Conservation (phyloP, 37 sponge, comb jelly and placozoan genomes). For the Agelas oroides region DNA sequence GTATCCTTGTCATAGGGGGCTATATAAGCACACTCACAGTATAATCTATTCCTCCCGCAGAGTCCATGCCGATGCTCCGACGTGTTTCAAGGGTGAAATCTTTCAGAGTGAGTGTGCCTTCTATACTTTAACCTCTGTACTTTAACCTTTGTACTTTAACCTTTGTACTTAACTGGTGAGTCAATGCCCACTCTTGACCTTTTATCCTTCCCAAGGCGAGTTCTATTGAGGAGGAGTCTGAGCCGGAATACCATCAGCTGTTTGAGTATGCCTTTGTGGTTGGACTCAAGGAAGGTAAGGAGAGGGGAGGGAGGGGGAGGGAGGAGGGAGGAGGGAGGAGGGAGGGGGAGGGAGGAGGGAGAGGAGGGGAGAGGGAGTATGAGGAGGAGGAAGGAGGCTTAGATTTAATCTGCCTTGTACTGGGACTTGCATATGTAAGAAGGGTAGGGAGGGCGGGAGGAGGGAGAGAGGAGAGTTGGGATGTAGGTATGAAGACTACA, state of each 20-base stretch:
- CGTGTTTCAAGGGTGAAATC: conserved; percentile 16
- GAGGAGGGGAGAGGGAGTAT: too few relatives aligned
- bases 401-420: too few relatives aligned
- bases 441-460: too few relatives aligned
- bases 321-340: background rate
- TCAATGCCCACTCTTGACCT: background rate
- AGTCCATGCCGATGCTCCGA: conserved; percentile 48
- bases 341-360: background rate
- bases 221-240: conserved; percentile 29
- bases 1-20: too few relatives aligned
- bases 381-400: too few relatives aligned
- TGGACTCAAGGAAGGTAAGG: conserved; percentile 49
- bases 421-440: too few relatives aligned
- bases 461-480: too few relatives aligned
- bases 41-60: background rate
- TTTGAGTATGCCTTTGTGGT: conserved; percentile 89
- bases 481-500: too few relatives aligned
- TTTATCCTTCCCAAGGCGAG: background rate
- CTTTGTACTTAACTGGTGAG: background rate
- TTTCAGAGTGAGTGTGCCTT: conserved; percentile 1
- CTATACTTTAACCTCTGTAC: background rate
- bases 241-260: conserved; percentile 67
- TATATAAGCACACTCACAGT: too few relatives aligned
- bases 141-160: background rate
- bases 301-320: background rate